Conservation (phyloP, 2,888 invertebrate genomes). For the Idaea dimidiata region DNA sequence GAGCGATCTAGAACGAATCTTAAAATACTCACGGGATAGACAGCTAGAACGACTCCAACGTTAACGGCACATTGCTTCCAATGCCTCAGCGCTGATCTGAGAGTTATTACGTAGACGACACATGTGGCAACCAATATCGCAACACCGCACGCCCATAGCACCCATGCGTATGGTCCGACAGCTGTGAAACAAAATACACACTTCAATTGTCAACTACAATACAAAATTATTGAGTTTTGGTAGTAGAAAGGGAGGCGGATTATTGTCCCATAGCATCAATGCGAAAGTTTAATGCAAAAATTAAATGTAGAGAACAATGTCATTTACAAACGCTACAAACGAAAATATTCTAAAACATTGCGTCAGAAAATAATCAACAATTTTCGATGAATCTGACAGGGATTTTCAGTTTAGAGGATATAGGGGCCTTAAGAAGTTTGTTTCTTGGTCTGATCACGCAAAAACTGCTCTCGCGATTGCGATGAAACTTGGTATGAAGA, state of each 20-base stretch:
- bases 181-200: slow-evolving; percentile 55
- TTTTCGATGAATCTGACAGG: no score
- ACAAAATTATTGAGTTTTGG: background rate
- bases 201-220: background rate
- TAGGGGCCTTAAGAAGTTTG: no score
- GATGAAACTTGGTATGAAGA: no score
- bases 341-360: no score
- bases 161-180: slow-evolving; percentile 78
- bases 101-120: slow-evolving; percentile 75
- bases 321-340: no score
- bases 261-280: no score
- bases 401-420: no score
- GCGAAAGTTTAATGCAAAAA: no score
- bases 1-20: background rate
- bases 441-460: no score
- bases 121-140: slow-evolving; percentile 72
- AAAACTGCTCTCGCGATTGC: no score
- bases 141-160: slow-evolving; percentile 75
- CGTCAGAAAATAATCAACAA: no score
- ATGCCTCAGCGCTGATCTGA: slow-evolving; percentile 76
- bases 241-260: background rate
- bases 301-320: no score
- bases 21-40: slow-evolving; percentile 82
- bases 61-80: slow-evolving; percentile 75
- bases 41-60: slow-evolving; percentile 80